A percentile compares a stretch with the other conserved stretches of the same genome.
These are phyloP conservation scores for Brachyrhaphis roseni DNA, from an alignment of 2,797 vertebrate species.

Conservation along the genomic window DNA sequence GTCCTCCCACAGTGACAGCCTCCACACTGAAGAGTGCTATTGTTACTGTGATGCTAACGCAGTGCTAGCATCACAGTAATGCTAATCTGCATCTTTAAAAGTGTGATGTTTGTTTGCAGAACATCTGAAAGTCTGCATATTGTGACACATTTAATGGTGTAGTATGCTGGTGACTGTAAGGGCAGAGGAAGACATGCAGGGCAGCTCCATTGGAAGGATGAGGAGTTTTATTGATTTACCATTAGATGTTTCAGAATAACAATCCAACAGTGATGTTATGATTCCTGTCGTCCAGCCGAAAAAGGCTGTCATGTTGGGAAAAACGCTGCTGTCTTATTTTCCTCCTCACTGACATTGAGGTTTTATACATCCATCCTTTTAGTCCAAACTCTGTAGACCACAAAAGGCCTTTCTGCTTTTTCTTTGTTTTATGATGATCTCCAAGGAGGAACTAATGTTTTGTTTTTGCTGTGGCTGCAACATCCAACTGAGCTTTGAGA, in stretches of 20 bases:
- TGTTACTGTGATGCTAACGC: not conserved
- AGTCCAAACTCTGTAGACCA: not conserved
- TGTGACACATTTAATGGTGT: not conserved
- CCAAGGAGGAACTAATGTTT: not conserved
- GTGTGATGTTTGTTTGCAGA: not conserved
- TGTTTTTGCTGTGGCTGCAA: conserved; percentile 14
- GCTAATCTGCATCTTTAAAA: not conserved
- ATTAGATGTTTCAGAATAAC: conserved; percentile 33
- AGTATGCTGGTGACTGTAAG: not conserved
- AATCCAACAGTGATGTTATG: conserved; percentile 28
- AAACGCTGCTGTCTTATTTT: conserved; percentile 14
- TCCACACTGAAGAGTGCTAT: not conserved
- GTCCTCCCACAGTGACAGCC: not conserved
- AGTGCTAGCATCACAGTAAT: no score
- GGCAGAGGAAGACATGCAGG: conserved; percentile 28
- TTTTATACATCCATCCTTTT: not conserved
- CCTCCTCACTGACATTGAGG: not conserved
- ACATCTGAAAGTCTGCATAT: not conserved
- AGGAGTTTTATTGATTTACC: conserved; percentile 71
- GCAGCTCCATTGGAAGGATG: conserved; percentile 42
- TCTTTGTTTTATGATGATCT: conserved; percentile 20
- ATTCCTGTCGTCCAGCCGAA: conserved; percentile 1
- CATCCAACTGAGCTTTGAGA: conserved; percentile 19
- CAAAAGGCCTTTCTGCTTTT: not conserved
- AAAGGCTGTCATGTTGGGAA: conserved; percentile 25